phyloP scores from a whole-genome alignment of 2,113 vertebrate genomes.

The Anarhynchus alexandrinus region DNA sequence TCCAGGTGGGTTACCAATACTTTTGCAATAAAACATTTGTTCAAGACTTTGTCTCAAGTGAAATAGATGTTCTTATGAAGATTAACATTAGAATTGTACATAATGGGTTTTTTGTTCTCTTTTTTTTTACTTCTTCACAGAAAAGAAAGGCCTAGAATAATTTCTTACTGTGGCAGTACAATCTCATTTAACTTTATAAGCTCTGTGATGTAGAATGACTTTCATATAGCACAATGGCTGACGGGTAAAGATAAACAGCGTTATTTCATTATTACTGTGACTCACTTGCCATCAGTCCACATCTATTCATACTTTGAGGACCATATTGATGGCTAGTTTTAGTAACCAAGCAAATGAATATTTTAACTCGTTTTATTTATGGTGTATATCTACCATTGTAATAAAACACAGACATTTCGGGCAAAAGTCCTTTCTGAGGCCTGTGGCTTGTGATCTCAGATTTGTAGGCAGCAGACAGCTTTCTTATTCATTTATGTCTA shows the following conservation, averaged over 20 bases:
- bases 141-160: neutral
- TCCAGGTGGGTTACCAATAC: neutral
- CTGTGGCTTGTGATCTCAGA: neutral
- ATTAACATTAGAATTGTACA: neutral
- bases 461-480: neutral
- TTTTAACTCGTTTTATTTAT: neutral
- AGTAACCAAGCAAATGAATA: neutral
- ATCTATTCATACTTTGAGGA: neutral
- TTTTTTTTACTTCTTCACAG: neutral
- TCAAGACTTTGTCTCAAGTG: neutral
- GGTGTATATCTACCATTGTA: neutral
- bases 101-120: neutral
- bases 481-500: neutral
- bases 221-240: neutral
- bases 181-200: neutral
- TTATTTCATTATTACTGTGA: constrained; percentile 24
- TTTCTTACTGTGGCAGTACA: neutral
- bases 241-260: neutral
- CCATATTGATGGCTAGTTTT: neutral
- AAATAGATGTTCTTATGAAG: neutral
- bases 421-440: neutral
- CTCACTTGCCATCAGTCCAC: neutral
- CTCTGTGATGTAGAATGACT: neutral
- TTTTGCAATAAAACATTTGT: neutral
- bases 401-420: neutral